Conservation (phyloP, 2,113 vertebrate species). For the Raphicerus campestris region DNA sequence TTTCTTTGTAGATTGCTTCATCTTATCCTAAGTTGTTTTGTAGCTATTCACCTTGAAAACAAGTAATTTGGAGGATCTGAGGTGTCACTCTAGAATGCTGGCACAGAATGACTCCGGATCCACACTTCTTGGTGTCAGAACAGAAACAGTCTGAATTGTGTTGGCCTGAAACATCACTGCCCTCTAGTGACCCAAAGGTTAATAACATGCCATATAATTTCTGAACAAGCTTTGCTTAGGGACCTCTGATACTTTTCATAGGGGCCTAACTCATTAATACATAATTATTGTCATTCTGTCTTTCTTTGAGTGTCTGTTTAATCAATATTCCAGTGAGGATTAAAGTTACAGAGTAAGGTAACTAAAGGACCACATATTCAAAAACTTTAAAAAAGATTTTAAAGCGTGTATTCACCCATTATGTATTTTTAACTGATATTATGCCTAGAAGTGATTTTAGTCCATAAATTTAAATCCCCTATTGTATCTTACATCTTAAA, state of each 20-base stretch:
- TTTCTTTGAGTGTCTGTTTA: neutral
- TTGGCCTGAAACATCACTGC: conserved; percentile 30
- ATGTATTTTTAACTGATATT: neutral
- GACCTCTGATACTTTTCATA: neutral
- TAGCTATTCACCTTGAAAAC: neutral
- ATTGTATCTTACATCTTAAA: neutral
- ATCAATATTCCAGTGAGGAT: neutral
- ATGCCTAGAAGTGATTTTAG: neutral
- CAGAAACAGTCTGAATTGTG: neutral
- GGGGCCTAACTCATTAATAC: neutral
- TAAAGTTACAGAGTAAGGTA: neutral
- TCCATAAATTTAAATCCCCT: neutral
- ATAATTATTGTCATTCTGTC: neutral
- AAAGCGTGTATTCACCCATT: neutral
- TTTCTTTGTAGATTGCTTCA: neutral
- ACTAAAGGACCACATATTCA: neutral
- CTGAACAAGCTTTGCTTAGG: neutral
- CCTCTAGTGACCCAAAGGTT: conserved; percentile 49
- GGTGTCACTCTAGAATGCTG: neutral
- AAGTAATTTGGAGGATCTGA: neutral
- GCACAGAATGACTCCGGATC: neutral
- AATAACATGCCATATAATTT: neutral
- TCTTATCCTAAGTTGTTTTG: neutral
- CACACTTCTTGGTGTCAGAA: neutral
- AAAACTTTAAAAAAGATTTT: neutral